Evolutionary conservation across 2,797 vertebrate genomes (phyloP).

Genomic region (Pangasius larnaudii): DNA sequence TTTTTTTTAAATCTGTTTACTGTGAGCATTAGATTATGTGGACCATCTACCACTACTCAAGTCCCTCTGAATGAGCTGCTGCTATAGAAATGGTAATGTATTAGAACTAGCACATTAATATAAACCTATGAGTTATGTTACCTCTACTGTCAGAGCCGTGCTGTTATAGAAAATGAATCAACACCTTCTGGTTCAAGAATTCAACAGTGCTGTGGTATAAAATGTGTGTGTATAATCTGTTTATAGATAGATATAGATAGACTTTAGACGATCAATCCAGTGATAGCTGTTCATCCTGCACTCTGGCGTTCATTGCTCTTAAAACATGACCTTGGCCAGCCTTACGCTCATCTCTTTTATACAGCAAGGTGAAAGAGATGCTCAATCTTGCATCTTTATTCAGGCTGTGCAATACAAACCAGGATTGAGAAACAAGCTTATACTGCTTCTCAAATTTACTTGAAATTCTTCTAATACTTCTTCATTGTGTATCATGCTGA

Average conservation of each 20-base stretch:
- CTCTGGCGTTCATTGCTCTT: slow-evolving; percentile 39
- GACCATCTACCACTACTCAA: not conserved
- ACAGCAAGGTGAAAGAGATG: slow-evolving; percentile 10
- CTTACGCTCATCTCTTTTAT: slow-evolving; percentile 32
- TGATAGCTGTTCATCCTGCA: slow-evolving; percentile 32
- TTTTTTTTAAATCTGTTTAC: not conserved
- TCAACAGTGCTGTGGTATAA: not conserved
- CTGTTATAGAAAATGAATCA: not conserved
- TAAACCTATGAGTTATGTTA: not conserved
- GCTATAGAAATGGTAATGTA: not conserved
- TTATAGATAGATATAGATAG: not conserved
- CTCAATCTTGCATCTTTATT: not conserved
- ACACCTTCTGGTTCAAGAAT: not conserved
- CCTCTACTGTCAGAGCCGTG: not conserved
- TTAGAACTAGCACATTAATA: not conserved
- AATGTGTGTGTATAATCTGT: not conserved
- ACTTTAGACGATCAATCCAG: slow-evolving; percentile 27
- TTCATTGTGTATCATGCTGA: not conserved
- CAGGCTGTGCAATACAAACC: not conserved
- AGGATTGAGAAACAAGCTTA: not conserved
- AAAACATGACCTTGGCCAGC: not conserved
- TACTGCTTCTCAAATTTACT: not conserved
- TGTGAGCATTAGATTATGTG: not conserved
- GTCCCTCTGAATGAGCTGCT: not conserved
- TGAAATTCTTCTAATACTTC: not conserved